A percentile compares a stretch with the other conserved stretches of the same genome.
Conservation (phyloP, 2,113 vertebrate species). For the Hiodon alosoides region DNA sequence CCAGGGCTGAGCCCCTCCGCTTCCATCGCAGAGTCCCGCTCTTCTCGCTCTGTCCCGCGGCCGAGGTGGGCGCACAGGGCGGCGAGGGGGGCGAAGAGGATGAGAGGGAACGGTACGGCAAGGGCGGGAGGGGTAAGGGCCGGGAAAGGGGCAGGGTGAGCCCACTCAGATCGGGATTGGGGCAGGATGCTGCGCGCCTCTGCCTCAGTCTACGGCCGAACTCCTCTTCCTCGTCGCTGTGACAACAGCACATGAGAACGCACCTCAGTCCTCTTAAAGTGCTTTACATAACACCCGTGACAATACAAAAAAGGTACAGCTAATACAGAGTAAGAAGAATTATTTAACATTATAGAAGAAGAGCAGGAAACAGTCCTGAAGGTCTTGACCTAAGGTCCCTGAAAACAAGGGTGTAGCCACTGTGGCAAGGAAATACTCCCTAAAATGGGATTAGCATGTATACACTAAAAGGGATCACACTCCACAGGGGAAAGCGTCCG, state of each 20-base stretch:
- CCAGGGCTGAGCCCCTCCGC: slow-evolving; percentile 28
- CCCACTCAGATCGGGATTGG: not conserved
- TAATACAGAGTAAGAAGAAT: too few species aligned
- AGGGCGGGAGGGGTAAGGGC: not conserved
- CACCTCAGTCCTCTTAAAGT: not conserved
- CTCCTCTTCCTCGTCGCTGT: slow-evolving; percentile 12
- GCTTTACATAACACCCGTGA: not conserved
- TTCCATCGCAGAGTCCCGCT: not conserved
- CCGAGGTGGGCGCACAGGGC: not conserved
- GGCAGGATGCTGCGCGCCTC: slow-evolving; percentile 11
- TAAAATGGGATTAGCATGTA: too few species aligned
- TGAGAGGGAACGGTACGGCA: not conserved
- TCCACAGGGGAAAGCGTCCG: too few species aligned
- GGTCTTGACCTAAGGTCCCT: too few species aligned
- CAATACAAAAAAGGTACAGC: not conserved
- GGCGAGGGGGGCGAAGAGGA: not conserved
- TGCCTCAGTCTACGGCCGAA: not conserved
- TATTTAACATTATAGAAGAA: too few species aligned
- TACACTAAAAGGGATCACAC: too few species aligned
- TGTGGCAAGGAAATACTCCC: too few species aligned
- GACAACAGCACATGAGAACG: not conserved
- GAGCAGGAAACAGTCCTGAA: too few species aligned
- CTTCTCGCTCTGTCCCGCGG: not conserved
- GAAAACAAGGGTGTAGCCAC: too few species aligned
- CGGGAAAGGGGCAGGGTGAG: not conserved